Percentiles rank a stretch among this genome's conserved stretches.
Evolutionary conservation across 2,888 invertebrate genomes (phyloP).

Genomic region (Aspidiotus destructor): DNA sequence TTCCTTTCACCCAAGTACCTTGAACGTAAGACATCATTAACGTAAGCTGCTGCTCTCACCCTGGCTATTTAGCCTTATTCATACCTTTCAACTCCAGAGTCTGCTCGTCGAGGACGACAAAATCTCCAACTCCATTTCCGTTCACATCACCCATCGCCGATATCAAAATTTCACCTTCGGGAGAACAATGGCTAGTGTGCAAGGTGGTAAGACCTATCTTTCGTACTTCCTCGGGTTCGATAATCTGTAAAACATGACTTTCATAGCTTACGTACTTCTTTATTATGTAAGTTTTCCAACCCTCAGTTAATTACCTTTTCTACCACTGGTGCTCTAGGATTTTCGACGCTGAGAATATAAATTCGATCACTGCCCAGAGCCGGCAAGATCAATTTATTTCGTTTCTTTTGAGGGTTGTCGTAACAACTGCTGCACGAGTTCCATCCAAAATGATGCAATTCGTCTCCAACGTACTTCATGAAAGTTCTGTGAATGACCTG

Average conservation of each 20-base stretch:
- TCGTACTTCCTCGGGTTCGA: conserved; percentile 71
- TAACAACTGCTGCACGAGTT: conserved; percentile 92
- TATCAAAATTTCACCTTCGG: conserved; percentile 88
- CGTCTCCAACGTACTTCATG: conserved; percentile 69
- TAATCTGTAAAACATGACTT: conserved; percentile 48
- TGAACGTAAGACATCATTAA: background rate
- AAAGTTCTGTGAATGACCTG: conserved; percentile 79
- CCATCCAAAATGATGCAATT: conserved; percentile 94
- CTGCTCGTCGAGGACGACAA: conserved; percentile 73
- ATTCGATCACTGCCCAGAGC: conserved; percentile 69
- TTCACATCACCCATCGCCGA: conserved; percentile 82
- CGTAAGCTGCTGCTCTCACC: no score
- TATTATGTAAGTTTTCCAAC: background rate
- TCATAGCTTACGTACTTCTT: background rate
- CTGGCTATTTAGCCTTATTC: background rate
- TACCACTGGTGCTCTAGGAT: conserved; percentile 62
- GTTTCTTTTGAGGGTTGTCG: conserved; percentile 46
- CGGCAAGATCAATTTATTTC: conserved; percentile 76
- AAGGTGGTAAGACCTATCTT: conserved; percentile 70
- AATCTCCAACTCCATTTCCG: conserved; percentile 79
- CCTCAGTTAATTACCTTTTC: conserved; percentile 51
- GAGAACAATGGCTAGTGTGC: conserved; percentile 89
- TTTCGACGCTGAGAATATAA: conserved; percentile 69
- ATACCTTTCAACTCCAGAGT: conserved; percentile 64
- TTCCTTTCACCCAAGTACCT: conserved; percentile 68